phyloP scores from a whole-genome alignment of 1,140 invertebrate species.

The Anadara kagoshimensis region DNA sequence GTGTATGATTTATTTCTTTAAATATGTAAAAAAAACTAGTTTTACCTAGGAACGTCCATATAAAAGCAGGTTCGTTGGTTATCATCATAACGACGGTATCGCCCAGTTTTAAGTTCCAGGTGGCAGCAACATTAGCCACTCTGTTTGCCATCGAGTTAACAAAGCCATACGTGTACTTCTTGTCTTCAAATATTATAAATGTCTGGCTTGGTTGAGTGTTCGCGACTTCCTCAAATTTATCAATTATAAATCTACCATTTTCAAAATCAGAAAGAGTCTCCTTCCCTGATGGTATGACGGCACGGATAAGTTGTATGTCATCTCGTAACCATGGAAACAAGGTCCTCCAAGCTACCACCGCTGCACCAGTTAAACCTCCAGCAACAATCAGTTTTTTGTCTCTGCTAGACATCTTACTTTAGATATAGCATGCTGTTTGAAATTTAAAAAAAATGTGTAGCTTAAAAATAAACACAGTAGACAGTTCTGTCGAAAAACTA shows the following conservation, averaged over 20 bases:
- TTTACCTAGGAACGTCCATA: conserved; percentile 62
- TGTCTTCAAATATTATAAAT: conserved; percentile 56
- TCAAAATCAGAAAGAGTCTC: not conserved
- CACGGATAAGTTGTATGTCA: conserved; percentile 18
- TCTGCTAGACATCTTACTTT: not conserved
- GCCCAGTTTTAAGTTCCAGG: conserved; percentile 30
- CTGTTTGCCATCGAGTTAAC: conserved; percentile 52
- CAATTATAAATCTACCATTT: conserved; percentile 35
- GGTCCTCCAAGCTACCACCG: conserved; percentile 17
- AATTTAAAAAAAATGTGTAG: too few species aligned
- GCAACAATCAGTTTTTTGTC: not conserved
- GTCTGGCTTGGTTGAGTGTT: conserved; percentile 26
- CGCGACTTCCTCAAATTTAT: conserved; percentile 53
- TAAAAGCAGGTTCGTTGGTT: conserved; percentile 58
- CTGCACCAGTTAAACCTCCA: conserved; percentile 3
- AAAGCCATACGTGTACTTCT: conserved; percentile 45
- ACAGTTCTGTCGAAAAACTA: too few species aligned
- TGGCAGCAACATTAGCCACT: conserved; percentile 42
- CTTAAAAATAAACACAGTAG: too few species aligned
- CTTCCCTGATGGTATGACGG: not conserved
- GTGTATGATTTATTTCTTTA: too few species aligned
- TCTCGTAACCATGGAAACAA: conserved; percentile 28
- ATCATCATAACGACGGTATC: conserved; percentile 57
- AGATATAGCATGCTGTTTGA: too few species aligned
- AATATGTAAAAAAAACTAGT: too few species aligned